Evolutionary conservation across 2,888 invertebrate species (phyloP).

Genomic region (Ariolimax columbianus): DNA sequence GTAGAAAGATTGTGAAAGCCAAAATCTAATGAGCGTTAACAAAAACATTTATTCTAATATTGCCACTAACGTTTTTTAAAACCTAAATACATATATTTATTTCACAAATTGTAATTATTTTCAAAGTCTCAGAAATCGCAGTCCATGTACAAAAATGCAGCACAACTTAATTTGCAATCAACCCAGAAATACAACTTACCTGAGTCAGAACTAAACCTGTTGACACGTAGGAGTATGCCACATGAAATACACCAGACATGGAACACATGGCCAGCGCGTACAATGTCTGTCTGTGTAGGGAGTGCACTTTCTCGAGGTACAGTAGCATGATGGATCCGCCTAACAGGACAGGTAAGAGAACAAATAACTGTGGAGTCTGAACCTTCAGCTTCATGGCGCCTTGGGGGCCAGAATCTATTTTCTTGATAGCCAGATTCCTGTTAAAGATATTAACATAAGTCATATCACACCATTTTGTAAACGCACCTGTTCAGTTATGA

Average conservation of each 20-base stretch:
- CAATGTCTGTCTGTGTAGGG: not conserved
- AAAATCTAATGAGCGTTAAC: too few relatives aligned
- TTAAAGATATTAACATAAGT: not conserved
- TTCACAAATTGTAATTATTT: too few relatives aligned
- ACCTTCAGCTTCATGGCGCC: not conserved
- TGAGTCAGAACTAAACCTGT: constrained; percentile 47
- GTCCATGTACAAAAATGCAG: too few relatives aligned
- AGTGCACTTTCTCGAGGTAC: not conserved
- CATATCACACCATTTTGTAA: too few relatives aligned
- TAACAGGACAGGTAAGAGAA: not conserved
- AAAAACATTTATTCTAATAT: too few relatives aligned
- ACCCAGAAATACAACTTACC: not conserved
- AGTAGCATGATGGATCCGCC: not conserved
- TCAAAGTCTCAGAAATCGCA: too few relatives aligned
- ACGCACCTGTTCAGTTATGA: too few relatives aligned
- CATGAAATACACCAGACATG: constrained; percentile 54
- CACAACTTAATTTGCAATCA: too few relatives aligned
- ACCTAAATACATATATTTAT: too few relatives aligned
- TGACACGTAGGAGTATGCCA: constrained; percentile 54
- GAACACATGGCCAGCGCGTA: constrained; percentile 13
- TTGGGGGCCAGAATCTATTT: not conserved
- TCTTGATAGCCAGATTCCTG: constrained; percentile 30
- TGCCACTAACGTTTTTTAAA: too few relatives aligned
- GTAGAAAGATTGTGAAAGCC: too few relatives aligned
- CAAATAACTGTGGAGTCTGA: not conserved